phyloP scores from a whole-genome alignment of 2,888 invertebrate species.

The Anoncus sp. region DNA sequence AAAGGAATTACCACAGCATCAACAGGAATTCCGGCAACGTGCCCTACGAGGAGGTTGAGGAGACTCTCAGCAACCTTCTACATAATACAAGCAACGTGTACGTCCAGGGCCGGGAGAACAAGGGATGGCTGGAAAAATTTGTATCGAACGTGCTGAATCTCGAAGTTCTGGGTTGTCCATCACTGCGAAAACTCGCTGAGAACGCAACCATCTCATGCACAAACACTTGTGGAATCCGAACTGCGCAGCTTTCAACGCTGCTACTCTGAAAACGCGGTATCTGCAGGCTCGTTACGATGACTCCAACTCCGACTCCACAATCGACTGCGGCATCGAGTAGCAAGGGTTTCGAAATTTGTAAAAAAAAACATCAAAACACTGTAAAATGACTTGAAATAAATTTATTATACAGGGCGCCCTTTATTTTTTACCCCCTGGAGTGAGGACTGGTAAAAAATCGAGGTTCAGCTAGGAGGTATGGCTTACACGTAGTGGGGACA shows the following conservation, averaged over 20 bases:
- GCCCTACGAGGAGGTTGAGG: slow-evolving; percentile 36
- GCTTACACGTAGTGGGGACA: no score
- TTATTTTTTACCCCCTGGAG: no score
- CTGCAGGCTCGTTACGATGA: no score
- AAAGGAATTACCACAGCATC: slow-evolving; percentile 38
- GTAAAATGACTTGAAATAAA: no score
- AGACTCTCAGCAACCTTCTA: slow-evolving; percentile 1
- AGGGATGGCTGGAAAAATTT: slow-evolving; percentile 28
- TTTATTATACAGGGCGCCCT: no score
- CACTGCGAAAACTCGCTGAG: not conserved
- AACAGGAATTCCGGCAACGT: slow-evolving; percentile 7
- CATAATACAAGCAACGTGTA: slow-evolving; percentile 11
- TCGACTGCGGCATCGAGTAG: no score
- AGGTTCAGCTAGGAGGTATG: no score
- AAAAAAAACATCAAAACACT: no score
- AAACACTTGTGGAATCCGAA: not conserved
- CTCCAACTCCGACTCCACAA: no score
- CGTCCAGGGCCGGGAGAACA: slow-evolving; percentile 41
- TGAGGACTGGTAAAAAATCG: no score
- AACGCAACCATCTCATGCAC: not conserved
- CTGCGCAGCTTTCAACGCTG: not conserved
- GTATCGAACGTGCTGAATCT: slow-evolving; percentile 8
- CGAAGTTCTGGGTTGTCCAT: slow-evolving; percentile 24
- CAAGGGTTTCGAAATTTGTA: no score
- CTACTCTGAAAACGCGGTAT: not conserved